Conservation (phyloP, 2,888 invertebrate species). For the Phortica okadai region DNA sequence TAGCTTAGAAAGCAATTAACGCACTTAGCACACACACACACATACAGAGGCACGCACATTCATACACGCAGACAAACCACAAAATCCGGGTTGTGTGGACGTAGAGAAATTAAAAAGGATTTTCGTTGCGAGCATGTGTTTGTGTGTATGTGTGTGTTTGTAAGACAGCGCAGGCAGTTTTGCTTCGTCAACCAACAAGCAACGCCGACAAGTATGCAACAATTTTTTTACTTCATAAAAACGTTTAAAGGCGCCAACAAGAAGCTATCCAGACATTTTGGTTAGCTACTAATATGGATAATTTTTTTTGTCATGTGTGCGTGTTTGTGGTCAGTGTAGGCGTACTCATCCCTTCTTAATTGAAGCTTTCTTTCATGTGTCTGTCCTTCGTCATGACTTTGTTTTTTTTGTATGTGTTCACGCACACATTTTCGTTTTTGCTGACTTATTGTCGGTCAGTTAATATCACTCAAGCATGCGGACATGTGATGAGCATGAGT, state of each 20-base stretch:
- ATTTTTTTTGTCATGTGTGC: background rate
- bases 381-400: conserved; percentile 21
- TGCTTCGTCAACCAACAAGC: conserved; percentile 3
- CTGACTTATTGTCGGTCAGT: conserved; percentile 70
- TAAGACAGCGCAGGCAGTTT: background rate
- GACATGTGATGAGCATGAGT: conserved; percentile 21
- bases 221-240: conserved; percentile 46
- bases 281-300: conserved; percentile 10
- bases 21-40: conserved; percentile 52
- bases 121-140: conserved; percentile 33
- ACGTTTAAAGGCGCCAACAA: conserved; percentile 53
- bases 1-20: conserved; percentile 68
- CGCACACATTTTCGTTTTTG: conserved; percentile 39
- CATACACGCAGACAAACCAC: background rate
- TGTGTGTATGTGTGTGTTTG: conserved; percentile 39
- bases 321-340: background rate
- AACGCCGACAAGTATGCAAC: conserved; percentile 47
- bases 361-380: background rate
- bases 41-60: conserved; percentile 33
- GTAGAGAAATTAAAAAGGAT: conserved; percentile 55
- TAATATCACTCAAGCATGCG: conserved; percentile 66
- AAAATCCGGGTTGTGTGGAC: conserved; percentile 1
- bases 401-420: conserved; percentile 34
- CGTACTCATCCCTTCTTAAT: background rate
- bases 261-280: conserved; percentile 9